These are phyloP conservation scores for Hypomecis punctinalis DNA, from an alignment of 2,888 invertebrate species.

Conservation along the genomic window DNA sequence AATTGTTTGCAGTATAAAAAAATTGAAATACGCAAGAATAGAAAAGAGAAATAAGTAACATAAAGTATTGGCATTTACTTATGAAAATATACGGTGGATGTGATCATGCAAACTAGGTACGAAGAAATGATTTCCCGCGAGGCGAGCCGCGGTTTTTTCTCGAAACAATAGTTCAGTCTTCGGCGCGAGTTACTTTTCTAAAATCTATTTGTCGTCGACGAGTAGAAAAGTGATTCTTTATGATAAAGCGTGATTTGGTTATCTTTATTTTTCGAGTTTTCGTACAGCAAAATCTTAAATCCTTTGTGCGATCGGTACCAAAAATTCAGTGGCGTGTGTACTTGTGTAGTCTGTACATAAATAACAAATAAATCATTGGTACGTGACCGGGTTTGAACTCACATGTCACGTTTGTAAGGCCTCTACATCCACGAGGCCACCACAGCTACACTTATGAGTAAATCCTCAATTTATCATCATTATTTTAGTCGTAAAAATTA, in stretches of 20 bases:
- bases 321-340: too few species aligned
- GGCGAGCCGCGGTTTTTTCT: slow-evolving; percentile 34
- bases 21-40: slow-evolving; percentile 4
- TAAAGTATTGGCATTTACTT: slow-evolving; percentile 45
- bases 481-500: too few species aligned
- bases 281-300: too few species aligned
- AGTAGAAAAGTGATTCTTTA: slow-evolving; percentile 12
- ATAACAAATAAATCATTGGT: too few species aligned
- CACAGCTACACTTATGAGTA: too few species aligned
- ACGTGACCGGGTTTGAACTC: too few species aligned
- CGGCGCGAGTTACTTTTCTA: slow-evolving; percentile 31
- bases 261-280: too few species aligned
- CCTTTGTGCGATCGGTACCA: too few species aligned
- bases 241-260: background rate
- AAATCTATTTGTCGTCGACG: slow-evolving; percentile 17
- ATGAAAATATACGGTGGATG: slow-evolving; percentile 63
- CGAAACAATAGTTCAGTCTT: slow-evolving; percentile 23
- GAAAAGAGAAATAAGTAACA: slow-evolving; percentile 37
- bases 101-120: slow-evolving; percentile 63
- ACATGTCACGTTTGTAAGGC: too few species aligned
- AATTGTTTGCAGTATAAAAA: slow-evolving; percentile 3
- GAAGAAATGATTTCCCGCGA: slow-evolving; percentile 64
- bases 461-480: too few species aligned
- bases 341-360: too few species aligned
- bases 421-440: too few species aligned